Percentiles rank a stretch among this genome's conserved stretches.
Conservation (phyloP, 2,888 invertebrate genomes). For the Busseola fusca region DNA sequence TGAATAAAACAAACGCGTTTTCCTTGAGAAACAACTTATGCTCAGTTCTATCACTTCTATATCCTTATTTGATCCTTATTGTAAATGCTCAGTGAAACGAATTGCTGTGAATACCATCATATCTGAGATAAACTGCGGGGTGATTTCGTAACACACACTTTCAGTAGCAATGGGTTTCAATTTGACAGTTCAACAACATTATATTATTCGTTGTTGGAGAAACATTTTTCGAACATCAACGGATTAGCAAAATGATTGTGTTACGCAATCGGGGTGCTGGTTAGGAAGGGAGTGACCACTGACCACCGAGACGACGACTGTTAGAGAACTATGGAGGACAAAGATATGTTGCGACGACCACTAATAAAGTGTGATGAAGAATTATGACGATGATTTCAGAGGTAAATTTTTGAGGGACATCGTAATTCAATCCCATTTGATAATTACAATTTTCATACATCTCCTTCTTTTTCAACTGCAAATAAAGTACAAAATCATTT, state of each 20-base stretch:
- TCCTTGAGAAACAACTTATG: constrained; percentile 1
- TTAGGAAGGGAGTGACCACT: background rate
- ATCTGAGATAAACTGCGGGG: background rate
- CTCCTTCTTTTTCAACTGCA: background rate
- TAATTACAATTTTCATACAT: background rate
- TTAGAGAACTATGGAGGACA: too few species aligned
- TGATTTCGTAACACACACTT: too few species aligned
- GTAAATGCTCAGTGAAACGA: too few species aligned
- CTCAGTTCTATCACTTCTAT: background rate
- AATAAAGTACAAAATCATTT: background rate
- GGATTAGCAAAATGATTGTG: too few species aligned
- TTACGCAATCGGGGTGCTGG: background rate
- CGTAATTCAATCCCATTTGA: background rate
- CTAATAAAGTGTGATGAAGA: background rate
- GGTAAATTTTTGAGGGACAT: background rate
- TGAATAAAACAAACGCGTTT: constrained; percentile 1
- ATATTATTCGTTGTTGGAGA: too few species aligned
- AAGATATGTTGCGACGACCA: too few species aligned
- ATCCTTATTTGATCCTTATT: background rate
- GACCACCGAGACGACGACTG: background rate
- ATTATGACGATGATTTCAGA: background rate
- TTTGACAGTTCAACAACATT: too few species aligned
- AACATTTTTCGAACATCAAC: too few species aligned
- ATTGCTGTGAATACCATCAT: background rate
- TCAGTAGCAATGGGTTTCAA: too few species aligned